These are phyloP conservation scores for Macrochelys suwanniensis DNA, from an alignment of 2,797 vertebrate genomes.

Conservation along the genomic window DNA sequence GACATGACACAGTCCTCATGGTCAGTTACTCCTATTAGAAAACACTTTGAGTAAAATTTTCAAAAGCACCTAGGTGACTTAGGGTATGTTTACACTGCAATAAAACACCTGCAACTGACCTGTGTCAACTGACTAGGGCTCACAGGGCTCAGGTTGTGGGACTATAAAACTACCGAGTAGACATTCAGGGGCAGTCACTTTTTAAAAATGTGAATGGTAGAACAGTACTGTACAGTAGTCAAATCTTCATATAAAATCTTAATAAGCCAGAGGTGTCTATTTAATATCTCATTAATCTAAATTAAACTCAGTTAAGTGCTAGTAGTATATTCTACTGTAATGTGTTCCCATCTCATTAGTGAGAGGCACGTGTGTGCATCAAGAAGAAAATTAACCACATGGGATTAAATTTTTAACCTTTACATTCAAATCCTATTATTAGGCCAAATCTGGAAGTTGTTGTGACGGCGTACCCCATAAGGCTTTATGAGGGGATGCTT, in stretches of 20 bases:
- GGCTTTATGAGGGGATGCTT: too few relatives aligned
- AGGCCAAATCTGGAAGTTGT: conserved; percentile 35
- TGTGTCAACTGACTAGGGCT: background rate
- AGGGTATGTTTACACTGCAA: background rate
- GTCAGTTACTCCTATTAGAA: background rate
- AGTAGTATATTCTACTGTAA: conserved; percentile 55
- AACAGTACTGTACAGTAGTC: conserved; percentile 61
- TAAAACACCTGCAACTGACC: background rate
- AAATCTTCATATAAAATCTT: conserved; percentile 75
- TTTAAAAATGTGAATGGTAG: conserved; percentile 50
- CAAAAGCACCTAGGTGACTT: background rate
- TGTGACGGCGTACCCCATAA: too few relatives aligned
- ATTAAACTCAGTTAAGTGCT: conserved; percentile 71
- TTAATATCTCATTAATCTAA: conserved; percentile 70
- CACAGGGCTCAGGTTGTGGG: background rate
- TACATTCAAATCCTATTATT: conserved; percentile 47
- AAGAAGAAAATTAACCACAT: conserved; percentile 57
- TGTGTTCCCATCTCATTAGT: conserved; percentile 53
- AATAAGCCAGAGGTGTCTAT: conserved; percentile 73
- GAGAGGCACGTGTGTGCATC: conserved; percentile 30
- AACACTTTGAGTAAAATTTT: background rate
- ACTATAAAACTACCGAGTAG: background rate
- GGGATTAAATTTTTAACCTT: conserved; percentile 48
- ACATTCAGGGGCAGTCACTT: background rate
- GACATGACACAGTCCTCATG: background rate